Percentiles rank a stretch among this genome's conserved stretches.
These are phyloP conservation scores for Megaptera novaeangliae DNA, from an alignment of 2,113 vertebrate genomes.

Conservation along the genomic window DNA sequence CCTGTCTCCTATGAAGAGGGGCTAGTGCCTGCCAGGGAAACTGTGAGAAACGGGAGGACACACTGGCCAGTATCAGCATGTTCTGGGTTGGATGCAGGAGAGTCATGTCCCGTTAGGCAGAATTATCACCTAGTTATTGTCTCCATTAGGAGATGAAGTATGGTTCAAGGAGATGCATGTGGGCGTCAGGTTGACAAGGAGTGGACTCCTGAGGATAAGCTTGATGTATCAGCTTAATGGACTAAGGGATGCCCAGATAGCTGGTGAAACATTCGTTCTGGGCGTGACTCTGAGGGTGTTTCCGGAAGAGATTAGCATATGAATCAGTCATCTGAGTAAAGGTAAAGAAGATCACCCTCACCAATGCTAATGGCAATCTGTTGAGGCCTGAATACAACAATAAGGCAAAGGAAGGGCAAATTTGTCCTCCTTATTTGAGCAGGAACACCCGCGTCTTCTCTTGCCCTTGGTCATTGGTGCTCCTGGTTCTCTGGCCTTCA, in stretches of 20 bases:
- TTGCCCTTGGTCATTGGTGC: background rate
- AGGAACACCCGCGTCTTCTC: accelerated
- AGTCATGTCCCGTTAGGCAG: background rate
- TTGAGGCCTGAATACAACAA: background rate
- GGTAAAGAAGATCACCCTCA: background rate
- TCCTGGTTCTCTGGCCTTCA: background rate
- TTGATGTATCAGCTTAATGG: background rate
- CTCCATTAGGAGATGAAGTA: background rate
- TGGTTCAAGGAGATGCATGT: background rate
- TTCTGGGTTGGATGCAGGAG: background rate
- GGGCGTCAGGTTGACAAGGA: background rate
- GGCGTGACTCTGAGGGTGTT: background rate
- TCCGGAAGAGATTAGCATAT: background rate
- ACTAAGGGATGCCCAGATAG: too few relatives aligned
- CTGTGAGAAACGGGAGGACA: background rate
- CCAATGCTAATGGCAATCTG: background rate
- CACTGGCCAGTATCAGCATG: background rate
- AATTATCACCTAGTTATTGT: background rate
- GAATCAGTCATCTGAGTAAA: background rate
- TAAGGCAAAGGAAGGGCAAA: accelerated
- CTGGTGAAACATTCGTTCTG: background rate
- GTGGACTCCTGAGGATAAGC: background rate
- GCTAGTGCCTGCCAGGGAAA: background rate
- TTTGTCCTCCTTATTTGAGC: background rate
- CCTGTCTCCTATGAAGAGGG: background rate